Conservation (phyloP, 2,113 vertebrate genomes). For the Nibea coibor region DNA sequence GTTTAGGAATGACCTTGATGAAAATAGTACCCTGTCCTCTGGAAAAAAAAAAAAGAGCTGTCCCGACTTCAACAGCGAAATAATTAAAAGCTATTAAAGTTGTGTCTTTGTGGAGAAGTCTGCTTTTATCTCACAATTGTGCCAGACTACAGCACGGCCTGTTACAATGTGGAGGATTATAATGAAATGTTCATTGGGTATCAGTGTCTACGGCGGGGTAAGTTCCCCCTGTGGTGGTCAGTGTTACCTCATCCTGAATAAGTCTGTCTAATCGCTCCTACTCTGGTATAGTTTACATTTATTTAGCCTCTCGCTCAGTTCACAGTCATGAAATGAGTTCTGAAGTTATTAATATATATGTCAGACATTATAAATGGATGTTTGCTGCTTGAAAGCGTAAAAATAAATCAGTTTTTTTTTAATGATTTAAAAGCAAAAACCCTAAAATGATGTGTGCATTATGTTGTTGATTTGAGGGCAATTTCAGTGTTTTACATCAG, state of each 20-base stretch:
- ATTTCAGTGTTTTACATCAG: background rate
- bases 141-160: conserved; percentile 14
- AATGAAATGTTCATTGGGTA: conserved; percentile 35
- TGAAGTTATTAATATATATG: background rate
- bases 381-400: background rate
- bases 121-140: conserved; percentile 44
- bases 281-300: background rate
- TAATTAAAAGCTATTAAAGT: conserved; percentile 62
- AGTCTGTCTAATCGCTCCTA: background rate
- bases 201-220: conserved; percentile 15
- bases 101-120: conserved; percentile 46
- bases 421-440: background rate
- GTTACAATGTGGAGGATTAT: conserved; percentile 43
- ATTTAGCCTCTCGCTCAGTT: background rate
- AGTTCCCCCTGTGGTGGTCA: background rate
- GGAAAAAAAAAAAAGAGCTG: conserved; percentile 35
- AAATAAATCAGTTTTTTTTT: background rate
- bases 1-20: conserved; percentile 70
- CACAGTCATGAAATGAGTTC: background rate
- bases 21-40: conserved; percentile 44
- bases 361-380: background rate
- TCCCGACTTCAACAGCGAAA: conserved; percentile 14
- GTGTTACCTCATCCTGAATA: conserved; percentile 6
- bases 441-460: background rate
- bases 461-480: background rate